Evolutionary conservation across 2,888 invertebrate species (phyloP).

Genomic region (Eristalis intricaria): DNA sequence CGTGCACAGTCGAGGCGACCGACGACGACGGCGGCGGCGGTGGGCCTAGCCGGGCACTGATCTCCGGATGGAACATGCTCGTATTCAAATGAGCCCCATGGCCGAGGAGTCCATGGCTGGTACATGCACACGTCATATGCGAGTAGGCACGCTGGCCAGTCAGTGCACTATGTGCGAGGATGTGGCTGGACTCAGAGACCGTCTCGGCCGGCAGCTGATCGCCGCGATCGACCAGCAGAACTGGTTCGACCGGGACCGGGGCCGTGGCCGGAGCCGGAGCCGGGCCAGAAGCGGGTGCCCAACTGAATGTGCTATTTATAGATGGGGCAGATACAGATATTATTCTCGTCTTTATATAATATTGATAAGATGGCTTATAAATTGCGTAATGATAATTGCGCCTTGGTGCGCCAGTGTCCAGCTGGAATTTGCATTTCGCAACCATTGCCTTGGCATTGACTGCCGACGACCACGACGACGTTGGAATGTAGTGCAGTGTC

Average conservation of each 20-base stretch:
- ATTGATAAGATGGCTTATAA: constrained; percentile 62
- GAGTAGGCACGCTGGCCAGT: not conserved
- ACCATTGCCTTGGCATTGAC: constrained; percentile 57
- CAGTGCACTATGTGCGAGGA: constrained; percentile 23
- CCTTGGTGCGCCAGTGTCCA: not conserved
- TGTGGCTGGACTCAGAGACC: not conserved
- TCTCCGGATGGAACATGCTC: constrained; percentile 54
- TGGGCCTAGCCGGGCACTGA: constrained; percentile 15
- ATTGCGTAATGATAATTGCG: constrained; percentile 65
- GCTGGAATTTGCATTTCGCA: constrained; percentile 21
- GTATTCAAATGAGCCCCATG: constrained; percentile 62
- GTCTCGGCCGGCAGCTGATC: constrained; percentile 60
- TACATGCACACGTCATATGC: not conserved
- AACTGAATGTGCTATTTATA: constrained; percentile 50
- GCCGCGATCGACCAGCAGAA: constrained; percentile 22
- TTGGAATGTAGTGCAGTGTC: constrained; percentile 61
- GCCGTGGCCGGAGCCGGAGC: too few relatives aligned
- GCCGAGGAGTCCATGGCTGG: not conserved
- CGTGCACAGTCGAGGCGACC: constrained; percentile 45
- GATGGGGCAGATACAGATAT: constrained; percentile 31
- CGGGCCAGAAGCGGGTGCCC: not conserved
- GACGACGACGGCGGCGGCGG: not conserved
- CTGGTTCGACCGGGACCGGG: constrained; percentile 15
- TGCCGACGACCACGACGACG: not conserved
- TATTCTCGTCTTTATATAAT: constrained; percentile 56